phyloP scores from a whole-genome alignment of 1,140 invertebrate genomes.

The Scaptomyza montana region DNA sequence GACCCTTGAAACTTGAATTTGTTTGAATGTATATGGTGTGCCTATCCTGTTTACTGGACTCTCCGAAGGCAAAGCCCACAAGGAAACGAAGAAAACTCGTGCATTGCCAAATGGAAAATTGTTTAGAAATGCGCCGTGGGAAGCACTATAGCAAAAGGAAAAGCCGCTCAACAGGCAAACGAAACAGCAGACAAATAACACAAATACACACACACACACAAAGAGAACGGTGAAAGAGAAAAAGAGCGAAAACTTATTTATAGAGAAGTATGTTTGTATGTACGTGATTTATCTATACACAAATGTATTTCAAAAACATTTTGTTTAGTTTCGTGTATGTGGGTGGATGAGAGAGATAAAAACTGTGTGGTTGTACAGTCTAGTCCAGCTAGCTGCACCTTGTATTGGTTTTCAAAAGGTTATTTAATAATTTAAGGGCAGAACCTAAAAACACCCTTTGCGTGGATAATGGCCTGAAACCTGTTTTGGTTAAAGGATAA shows the following conservation, averaged over 20 bases:
- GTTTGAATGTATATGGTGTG: conserved; percentile 27
- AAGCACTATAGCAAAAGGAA: conserved; percentile 58
- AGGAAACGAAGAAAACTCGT: conserved; percentile 53
- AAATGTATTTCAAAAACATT: conserved; percentile 41
- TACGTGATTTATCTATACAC: conserved; percentile 51
- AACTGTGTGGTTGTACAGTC: conserved; percentile 34
- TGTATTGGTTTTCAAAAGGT: conserved; percentile 57
- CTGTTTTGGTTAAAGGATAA: conserved; percentile 75
- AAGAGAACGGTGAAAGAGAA: conserved; percentile 5
- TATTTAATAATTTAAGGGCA: conserved; percentile 46
- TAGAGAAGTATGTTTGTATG: conserved; percentile 44
- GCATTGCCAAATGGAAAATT: conserved; percentile 48
- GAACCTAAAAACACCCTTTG: conserved; percentile 24
- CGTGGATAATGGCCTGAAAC: conserved; percentile 44
- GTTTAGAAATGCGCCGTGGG: conserved; percentile 64
- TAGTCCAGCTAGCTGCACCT: conserved; percentile 55
- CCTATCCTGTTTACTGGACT: conserved; percentile 55
- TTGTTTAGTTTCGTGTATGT: conserved; percentile 39
- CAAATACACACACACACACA: conserved; percentile 9
- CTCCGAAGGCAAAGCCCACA: conserved; percentile 77
- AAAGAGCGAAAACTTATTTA: conserved; percentile 69
- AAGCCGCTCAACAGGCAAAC: conserved; percentile 52
- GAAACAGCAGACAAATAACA: conserved; percentile 47
- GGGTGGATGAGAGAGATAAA: conserved; percentile 51
- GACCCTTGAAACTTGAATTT: conserved; percentile 53